These are phyloP conservation scores for Mormoops blainvillei DNA, from an alignment of 2,113 vertebrate genomes.

Conservation along the genomic window DNA sequence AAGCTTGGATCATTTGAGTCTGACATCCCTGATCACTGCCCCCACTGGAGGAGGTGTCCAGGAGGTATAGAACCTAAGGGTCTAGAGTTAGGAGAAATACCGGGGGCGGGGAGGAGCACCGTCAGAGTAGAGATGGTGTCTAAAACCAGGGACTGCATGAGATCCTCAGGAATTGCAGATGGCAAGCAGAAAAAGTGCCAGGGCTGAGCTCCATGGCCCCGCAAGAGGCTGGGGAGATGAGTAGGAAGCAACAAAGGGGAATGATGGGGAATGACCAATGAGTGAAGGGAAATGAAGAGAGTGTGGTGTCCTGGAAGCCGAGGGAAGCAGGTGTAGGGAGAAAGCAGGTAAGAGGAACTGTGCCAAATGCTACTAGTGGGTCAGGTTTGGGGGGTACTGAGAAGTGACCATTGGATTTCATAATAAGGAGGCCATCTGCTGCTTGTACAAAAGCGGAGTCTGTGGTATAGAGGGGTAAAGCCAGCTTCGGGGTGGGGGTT, in stretches of 20 bases:
- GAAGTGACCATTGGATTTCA: neutral
- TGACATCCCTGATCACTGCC: neutral
- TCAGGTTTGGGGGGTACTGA: neutral
- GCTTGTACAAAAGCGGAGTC: neutral
- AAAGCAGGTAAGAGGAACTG: neutral
- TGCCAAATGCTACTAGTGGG: neutral
- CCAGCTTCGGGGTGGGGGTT: neutral
- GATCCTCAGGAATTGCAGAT: rapidly evolving
- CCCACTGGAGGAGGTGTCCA: neutral
- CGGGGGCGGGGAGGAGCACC: neutral
- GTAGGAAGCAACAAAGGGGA: neutral
- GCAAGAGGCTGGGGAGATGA: neutral
- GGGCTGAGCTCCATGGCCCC: neutral
- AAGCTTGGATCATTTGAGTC: neutral
- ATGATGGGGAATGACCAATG: neutral
- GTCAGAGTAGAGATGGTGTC: neutral
- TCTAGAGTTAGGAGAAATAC: neutral
- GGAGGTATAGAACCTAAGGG: neutral
- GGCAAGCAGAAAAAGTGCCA: neutral
- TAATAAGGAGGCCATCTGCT: neutral
- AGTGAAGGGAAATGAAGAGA: neutral
- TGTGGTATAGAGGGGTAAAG: neutral
- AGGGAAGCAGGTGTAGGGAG: neutral
- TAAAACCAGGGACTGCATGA: neutral
- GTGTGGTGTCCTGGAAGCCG: neutral